Percentiles rank a stretch among this genome's conserved stretches.
Conservation (phyloP, 2,888 invertebrate genomes). For the Molorchus minor region DNA sequence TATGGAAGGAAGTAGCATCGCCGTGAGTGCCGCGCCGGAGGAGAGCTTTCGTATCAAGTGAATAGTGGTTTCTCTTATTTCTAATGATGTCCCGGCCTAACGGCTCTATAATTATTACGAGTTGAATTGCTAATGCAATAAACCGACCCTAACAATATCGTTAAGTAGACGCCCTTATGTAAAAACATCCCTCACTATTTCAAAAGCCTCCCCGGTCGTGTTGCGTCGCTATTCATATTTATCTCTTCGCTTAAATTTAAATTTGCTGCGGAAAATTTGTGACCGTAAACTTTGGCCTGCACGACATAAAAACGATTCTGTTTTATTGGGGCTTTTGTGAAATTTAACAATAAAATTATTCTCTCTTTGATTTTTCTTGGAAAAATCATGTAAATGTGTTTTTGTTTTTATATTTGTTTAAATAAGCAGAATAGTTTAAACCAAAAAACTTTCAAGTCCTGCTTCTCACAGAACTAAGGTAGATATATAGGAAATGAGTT, state of each 20-base stretch:
- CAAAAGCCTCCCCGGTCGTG: constrained; percentile 25
- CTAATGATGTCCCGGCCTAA: constrained; percentile 51
- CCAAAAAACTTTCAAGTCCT: too few species aligned
- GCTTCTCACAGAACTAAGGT: too few species aligned
- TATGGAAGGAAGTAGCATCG: constrained; percentile 16
- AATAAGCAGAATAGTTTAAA: too few species aligned
- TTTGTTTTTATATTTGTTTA: too few species aligned
- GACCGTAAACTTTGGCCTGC: too few species aligned
- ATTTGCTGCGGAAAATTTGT: background rate
- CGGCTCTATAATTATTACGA: constrained; percentile 63
- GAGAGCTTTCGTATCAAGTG: constrained; percentile 24
- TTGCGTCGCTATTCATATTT: constrained; percentile 49
- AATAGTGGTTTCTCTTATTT: constrained; percentile 45
- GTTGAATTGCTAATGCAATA: constrained; percentile 63
- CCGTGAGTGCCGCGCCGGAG: constrained; percentile 7
- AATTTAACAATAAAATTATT: too few species aligned
- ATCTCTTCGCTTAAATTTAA: constrained; percentile 16
- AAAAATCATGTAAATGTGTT: too few species aligned
- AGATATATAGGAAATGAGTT: too few species aligned
- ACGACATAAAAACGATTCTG: too few species aligned
- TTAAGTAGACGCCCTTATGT: constrained; percentile 52
- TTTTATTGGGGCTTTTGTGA: too few species aligned
- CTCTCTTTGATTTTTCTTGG: too few species aligned
- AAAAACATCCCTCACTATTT: constrained; percentile 46
- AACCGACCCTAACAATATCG: constrained; percentile 57